Evolutionary conservation across 1,140 invertebrate species (phyloP), one percentile per base, ranked within the genome.

Genomic region (Paramacrobiotus metropolitanus): DNA sequence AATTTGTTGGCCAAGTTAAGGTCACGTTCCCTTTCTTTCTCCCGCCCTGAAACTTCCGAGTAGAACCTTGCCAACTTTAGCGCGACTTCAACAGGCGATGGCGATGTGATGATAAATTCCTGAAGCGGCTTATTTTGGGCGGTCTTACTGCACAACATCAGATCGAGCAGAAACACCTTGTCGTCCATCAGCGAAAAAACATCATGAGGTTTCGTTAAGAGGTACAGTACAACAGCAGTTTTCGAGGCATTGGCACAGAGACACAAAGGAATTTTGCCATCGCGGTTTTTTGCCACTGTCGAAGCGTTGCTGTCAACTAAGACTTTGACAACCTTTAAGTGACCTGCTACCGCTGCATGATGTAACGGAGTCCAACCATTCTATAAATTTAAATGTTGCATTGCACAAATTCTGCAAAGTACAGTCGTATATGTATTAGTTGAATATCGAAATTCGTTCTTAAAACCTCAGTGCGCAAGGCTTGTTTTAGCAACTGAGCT

Each of bases 91-190:
- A 96, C 90, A 0, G 94, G 94, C 4, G 93, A 93, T 21, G 91
- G 87, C 0, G 91, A 95, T 1, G 92, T 85, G 28, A 97, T 75
- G 24, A 98, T 84, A 71, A 97, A 97, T 69, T 97, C 92, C 70
- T 94, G 84, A 31, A 98, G 87, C 1, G 93, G 91, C 67, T 87
- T 85, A 73, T 97, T 95, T 65, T 90, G 85, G 73, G 88, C 83
- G 67, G 89, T 88, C 74, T 96, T 97, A 9, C 92, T 93, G 72
- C 91, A 93, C 2, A 95, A 83, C 89, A 97, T 98, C 68, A 98
- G 76, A 72, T 98, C 96, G 74, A 94, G 95, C 28, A 98, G 87
- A 72, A 97, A 99, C 82, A 4, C 83, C 70, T 84, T 83, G 71
- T 97, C 93, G 67, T 97, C 92, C 87, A 99, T 95, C 0, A 99